Evolutionary conservation across 2,888 invertebrate genomes (phyloP).

Genomic region (Cryptops parisi): DNA sequence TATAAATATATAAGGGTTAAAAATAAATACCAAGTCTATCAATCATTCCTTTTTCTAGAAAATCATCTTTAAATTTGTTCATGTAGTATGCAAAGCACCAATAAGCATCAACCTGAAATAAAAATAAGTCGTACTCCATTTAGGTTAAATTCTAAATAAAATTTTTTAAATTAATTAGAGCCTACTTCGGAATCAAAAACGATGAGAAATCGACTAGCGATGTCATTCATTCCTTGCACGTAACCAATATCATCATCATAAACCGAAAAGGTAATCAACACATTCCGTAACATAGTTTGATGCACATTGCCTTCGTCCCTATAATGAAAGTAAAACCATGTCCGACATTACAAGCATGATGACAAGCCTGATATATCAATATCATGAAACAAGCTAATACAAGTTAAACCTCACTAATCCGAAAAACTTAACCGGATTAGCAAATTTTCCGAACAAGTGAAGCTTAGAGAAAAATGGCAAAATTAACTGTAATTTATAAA

Average conservation of each 20-base stretch:
- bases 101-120: slow-evolving; percentile 28
- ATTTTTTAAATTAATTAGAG: neutral
- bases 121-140: too few species aligned
- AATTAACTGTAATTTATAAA: neutral
- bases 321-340: too few species aligned
- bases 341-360: too few species aligned
- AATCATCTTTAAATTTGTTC: slow-evolving; percentile 27
- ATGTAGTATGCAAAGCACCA: slow-evolving; percentile 32
- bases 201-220: slow-evolving; percentile 28
- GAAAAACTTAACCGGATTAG: too few species aligned
- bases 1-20: neutral
- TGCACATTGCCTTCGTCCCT: slow-evolving; percentile 24
- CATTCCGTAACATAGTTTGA: slow-evolving; percentile 26
- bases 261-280: slow-evolving; percentile 28
- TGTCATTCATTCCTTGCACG: slow-evolving; percentile 34
- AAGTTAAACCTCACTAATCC: too few species aligned
- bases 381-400: too few species aligned
- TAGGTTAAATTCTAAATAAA: neutral
- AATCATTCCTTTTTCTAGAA: slow-evolving; percentile 29
- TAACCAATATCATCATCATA: slow-evolving; percentile 29
- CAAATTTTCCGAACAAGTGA: too few species aligned
- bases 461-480: too few species aligned
- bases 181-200: slow-evolving; percentile 31
- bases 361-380: too few species aligned
- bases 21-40: slow-evolving; percentile 27